A percentile compares a stretch with the other conserved stretches of the same genome.
phyloP scores from a whole-genome alignment of 2,113 vertebrate species.

The Entosphenus tridentatus region DNA sequence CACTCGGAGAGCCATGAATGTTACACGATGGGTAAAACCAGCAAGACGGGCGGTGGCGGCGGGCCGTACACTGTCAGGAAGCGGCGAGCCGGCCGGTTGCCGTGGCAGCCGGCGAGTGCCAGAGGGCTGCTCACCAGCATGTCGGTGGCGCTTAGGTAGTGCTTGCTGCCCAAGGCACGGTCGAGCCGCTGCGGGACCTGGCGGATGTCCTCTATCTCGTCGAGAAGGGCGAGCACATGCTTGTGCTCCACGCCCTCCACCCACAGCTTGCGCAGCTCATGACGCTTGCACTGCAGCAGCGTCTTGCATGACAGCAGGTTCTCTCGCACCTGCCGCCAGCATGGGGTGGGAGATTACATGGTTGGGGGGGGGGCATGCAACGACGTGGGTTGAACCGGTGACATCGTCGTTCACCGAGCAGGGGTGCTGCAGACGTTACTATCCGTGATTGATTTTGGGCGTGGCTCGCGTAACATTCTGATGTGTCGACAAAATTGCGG shows the following conservation, averaged over 20 bases:
- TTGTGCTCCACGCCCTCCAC: slow-evolving; percentile 97
- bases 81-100: too few species aligned
- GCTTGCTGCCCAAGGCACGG: slow-evolving; percentile 74
- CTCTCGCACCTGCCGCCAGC: slow-evolving; percentile 56
- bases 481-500: neutral
- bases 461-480: neutral
- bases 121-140: slow-evolving; percentile 53
- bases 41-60: too few species aligned
- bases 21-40: too few species aligned
- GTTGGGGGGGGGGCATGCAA: too few species aligned
- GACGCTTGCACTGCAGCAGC: slow-evolving; percentile 86
- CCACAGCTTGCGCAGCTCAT: slow-evolving; percentile 89
- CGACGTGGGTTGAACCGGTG: too few species aligned
- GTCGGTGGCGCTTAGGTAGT: slow-evolving; percentile 73
- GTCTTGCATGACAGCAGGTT: slow-evolving; percentile 93
- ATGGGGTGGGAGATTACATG: neutral
- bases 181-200: slow-evolving; percentile 83
- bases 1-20: too few species aligned
- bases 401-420: too few species aligned
- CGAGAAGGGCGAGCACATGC: slow-evolving; percentile 75
- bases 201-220: slow-evolving; percentile 95
- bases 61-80: too few species aligned
- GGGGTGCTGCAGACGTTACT: neutral
- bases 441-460: neutral
- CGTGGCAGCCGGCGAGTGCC: too few species aligned